A percentile compares a stretch with the other conserved stretches of the same genome.
Evolutionary conservation across 2,797 vertebrate genomes (phyloP).

Genomic region (Hoplostethus atlanticus): DNA sequence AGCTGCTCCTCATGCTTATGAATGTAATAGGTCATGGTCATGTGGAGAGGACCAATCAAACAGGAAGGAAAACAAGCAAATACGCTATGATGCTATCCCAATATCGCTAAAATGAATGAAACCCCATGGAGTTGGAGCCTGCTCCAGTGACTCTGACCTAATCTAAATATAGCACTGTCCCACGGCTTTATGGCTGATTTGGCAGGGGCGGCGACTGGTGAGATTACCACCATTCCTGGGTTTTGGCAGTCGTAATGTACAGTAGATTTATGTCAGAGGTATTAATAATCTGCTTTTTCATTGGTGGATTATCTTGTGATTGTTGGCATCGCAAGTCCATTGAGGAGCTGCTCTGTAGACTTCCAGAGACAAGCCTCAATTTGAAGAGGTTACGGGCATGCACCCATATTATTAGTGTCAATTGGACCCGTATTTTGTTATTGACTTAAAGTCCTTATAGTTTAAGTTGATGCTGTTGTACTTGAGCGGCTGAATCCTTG

Average conservation of each 20-base stretch:
- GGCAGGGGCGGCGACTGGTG: slow-evolving; percentile 43
- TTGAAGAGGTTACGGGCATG: slow-evolving; percentile 46
- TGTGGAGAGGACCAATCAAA: slow-evolving; percentile 6
- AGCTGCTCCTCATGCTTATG: background rate
- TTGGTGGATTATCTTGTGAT: slow-evolving; percentile 52
- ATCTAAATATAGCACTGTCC: slow-evolving; percentile 71
- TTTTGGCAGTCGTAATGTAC: slow-evolving; percentile 67
- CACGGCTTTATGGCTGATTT: slow-evolving; percentile 60
- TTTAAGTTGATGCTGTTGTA: background rate
- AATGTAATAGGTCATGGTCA: background rate
- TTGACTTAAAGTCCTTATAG: background rate
- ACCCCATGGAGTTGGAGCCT: slow-evolving; percentile 25
- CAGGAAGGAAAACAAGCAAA: slow-evolving; percentile 26
- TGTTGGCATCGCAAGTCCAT: slow-evolving; percentile 44
- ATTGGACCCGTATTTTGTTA: slow-evolving; percentile 5
- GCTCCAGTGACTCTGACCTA: slow-evolving; percentile 50
- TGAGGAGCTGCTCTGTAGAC: slow-evolving; percentile 35
- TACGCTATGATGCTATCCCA: background rate
- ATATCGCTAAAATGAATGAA: slow-evolving; percentile 32
- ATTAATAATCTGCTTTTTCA: slow-evolving; percentile 65
- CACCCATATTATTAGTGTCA: background rate
- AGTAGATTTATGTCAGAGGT: slow-evolving; percentile 67
- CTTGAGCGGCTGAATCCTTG: background rate
- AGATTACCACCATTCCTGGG: slow-evolving; percentile 73
- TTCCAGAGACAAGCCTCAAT: slow-evolving; percentile 14